phyloP scores from a whole-genome alignment of 2,797 vertebrate genomes.

The Oreochromis mossambicus region DNA sequence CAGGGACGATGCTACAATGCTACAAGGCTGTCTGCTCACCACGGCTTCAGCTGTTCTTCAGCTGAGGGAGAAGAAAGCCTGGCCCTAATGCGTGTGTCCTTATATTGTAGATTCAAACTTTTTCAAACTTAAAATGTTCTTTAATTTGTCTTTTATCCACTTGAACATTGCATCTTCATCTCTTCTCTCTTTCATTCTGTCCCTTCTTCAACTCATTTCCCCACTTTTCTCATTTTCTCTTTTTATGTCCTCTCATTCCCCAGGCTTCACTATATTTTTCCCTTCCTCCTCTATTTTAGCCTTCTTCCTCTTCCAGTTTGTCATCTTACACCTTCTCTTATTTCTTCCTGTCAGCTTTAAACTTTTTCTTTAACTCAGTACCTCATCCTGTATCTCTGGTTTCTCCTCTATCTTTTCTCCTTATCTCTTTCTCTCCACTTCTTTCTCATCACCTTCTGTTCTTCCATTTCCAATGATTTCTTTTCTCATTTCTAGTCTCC shows the following conservation, averaged over 20 bases:
- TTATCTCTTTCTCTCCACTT: not conserved
- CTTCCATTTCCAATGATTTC: not conserved
- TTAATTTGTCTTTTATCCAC: not conserved
- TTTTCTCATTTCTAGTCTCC: not conserved
- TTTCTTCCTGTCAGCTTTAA: not conserved
- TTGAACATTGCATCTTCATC: not conserved
- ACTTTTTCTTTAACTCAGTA: not conserved
- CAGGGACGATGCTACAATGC: too few species aligned
- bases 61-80: not conserved
- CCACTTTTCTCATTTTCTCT: not conserved
- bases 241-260: not conserved
- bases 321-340: not conserved
- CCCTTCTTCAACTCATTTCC: not conserved
- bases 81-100: not conserved
- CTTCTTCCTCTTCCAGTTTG: not conserved
- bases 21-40: too few species aligned
- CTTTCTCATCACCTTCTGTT: not conserved
- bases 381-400: not conserved
- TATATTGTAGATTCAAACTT: not conserved
- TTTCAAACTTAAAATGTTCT: not conserved
- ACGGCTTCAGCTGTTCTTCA: not conserved
- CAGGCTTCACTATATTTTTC: fast-evolving
- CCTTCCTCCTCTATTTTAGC: not conserved
- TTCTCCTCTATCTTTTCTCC: not conserved
- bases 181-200: not conserved